Conservation (phyloP, 2,888 invertebrate genomes). For the Notodonta ziczac region DNA sequence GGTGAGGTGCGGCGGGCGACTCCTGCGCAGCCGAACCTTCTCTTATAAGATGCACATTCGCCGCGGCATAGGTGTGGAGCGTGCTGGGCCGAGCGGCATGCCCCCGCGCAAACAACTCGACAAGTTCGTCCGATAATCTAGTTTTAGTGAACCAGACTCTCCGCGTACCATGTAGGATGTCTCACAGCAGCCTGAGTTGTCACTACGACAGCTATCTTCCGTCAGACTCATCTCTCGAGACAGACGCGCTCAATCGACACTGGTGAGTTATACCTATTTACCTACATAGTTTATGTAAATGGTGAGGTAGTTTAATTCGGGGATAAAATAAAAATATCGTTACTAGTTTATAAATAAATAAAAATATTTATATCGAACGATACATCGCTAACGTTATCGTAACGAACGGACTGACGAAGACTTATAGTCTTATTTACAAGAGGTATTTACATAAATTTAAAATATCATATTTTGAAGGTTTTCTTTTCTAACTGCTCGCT, state of each 20-base stretch:
- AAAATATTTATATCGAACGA: too few relatives aligned
- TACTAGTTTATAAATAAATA: too few relatives aligned
- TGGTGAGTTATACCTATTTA: slow-evolving; percentile 61
- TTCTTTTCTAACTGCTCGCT: too few relatives aligned
- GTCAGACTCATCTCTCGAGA: slow-evolving; percentile 80
- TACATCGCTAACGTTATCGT: too few relatives aligned
- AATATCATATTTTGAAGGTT: too few relatives aligned
- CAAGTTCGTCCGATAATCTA: slow-evolving; percentile 60
- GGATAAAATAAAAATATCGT: too few relatives aligned
- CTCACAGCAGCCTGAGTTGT: slow-evolving; percentile 82
- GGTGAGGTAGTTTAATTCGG: not conserved
- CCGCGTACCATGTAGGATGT: slow-evolving; percentile 82
- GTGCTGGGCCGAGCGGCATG: slow-evolving; percentile 75
- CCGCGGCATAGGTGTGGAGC: slow-evolving; percentile 79
- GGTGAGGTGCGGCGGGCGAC: slow-evolving; percentile 82
- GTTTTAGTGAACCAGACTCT: slow-evolving; percentile 68
- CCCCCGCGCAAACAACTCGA: slow-evolving; percentile 63
- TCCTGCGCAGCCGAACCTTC: slow-evolving; percentile 76
- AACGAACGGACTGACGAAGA: too few relatives aligned
- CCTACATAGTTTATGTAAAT: slow-evolving; percentile 6
- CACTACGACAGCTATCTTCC: slow-evolving; percentile 81
- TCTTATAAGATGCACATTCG: slow-evolving; percentile 82
- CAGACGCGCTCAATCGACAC: slow-evolving; percentile 80
- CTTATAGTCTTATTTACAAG: too few relatives aligned
- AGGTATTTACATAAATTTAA: too few relatives aligned